phyloP scores from a whole-genome alignment of 2,113 vertebrate genomes.

The Misgurnus mizolepis region DNA sequence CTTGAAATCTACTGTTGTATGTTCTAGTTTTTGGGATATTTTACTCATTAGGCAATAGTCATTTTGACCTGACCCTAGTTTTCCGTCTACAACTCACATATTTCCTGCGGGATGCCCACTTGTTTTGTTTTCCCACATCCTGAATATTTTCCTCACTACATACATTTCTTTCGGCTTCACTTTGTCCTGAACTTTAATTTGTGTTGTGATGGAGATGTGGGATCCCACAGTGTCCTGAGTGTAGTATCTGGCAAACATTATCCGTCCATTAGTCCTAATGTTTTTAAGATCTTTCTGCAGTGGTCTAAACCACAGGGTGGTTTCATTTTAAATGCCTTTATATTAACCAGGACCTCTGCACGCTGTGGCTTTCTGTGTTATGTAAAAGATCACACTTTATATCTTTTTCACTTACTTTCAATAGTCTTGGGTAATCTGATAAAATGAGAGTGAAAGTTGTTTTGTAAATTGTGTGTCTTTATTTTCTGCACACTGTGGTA shows the following conservation, averaged over 20 bases:
- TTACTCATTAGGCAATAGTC: neutral
- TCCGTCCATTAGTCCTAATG: constrained; percentile 29
- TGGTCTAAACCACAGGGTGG: constrained; percentile 32
- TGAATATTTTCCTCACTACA: neutral
- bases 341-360: constrained; percentile 47
- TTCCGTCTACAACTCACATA: constrained; percentile 1
- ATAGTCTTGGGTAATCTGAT: neutral
- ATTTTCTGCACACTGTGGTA: neutral
- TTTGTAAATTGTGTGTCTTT: neutral
- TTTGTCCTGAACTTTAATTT: constrained; percentile 6
- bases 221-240: neutral
- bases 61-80: constrained; percentile 15
- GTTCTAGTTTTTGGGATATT: no score
- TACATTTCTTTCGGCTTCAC: neutral
- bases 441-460: neutral
- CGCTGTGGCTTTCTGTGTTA: neutral
- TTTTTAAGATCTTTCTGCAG: constrained; percentile 41
- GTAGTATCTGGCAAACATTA: constrained; percentile 7
- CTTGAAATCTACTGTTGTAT: neutral
- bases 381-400: neutral
- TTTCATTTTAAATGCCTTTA: constrained; percentile 36
- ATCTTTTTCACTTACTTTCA: neutral
- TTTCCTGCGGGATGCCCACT: constrained; percentile 27
- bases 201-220: neutral
- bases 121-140: constrained; percentile 32